These are phyloP conservation scores for Platorchestia sp. DNA, from an alignment of 1,140 invertebrate species.

Conservation along the genomic window DNA sequence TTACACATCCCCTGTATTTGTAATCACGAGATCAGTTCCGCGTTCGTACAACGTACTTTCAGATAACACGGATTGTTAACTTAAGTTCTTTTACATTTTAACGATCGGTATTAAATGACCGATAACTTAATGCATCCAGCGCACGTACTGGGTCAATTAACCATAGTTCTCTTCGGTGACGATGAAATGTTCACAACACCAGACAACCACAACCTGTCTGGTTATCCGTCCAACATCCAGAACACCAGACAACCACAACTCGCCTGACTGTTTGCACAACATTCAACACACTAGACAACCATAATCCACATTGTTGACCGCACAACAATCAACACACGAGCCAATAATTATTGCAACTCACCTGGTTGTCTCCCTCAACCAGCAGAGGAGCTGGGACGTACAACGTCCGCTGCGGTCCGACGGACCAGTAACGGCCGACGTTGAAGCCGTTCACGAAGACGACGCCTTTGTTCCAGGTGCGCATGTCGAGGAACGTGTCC, in stretches of 20 bases:
- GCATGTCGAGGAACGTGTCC: constrained; percentile 64
- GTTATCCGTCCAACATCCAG: background rate
- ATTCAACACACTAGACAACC: background rate
- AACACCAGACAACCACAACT: background rate
- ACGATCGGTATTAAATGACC: too few relatives aligned
- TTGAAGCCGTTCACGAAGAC: constrained; percentile 74
- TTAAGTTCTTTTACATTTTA: too few relatives aligned
- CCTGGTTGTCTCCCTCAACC: constrained; percentile 71
- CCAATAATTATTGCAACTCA: constrained; percentile 61
- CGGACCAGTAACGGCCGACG: constrained; percentile 73
- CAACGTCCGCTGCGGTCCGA: constrained; percentile 73
- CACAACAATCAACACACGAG: background rate
- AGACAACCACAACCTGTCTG: background rate
- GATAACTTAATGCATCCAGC: too few relatives aligned
- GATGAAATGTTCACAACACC: too few relatives aligned
- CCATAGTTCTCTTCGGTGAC: too few relatives aligned
- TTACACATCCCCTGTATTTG: too few relatives aligned
- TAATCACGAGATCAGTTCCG: too few relatives aligned
- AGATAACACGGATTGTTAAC: too few relatives aligned
- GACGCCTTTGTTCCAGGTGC: constrained; percentile 61
- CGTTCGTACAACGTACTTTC: too few relatives aligned
- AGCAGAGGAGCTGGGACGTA: constrained; percentile 73
- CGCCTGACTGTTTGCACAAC: too few relatives aligned
- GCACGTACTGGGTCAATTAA: too few relatives aligned
- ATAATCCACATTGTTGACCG: too few relatives aligned